Conservation (phyloP, 2,797 vertebrate species). For the Vireo griseus region DNA sequence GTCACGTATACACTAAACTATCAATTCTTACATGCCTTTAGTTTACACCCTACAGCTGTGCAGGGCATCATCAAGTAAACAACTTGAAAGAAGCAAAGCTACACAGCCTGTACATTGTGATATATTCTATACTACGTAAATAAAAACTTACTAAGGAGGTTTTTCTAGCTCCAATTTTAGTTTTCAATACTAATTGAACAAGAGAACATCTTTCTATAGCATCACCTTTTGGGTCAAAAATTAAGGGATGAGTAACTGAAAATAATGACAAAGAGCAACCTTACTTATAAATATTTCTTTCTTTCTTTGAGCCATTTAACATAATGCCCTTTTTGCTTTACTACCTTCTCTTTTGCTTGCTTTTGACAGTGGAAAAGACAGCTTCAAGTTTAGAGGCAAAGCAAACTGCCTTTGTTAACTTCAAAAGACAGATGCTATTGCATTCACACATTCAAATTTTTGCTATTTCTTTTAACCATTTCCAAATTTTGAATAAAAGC, state of each 20-base stretch:
- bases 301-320: background rate
- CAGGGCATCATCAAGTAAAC: background rate
- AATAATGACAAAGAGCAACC: fast-evolving
- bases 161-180: background rate
- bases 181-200: background rate
- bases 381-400: background rate
- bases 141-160: fast-evolving
- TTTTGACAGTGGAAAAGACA: background rate
- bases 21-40: fast-evolving
- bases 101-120: fast-evolving
- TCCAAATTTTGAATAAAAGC: background rate
- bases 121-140: fast-evolving
- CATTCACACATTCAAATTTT: background rate
- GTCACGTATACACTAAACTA: fast-evolving
- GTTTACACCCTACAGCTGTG: background rate
- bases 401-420: fast-evolving
- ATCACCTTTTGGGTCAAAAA: background rate
- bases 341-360: background rate
- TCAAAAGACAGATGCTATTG: background rate
- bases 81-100: background rate
- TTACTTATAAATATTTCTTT: background rate
- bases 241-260: fast-evolving
- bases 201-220: background rate
- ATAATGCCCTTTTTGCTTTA: fast-evolving
- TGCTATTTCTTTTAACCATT: background rate